Base-by-base conservation (phyloP, 2,113 vertebrate genomes). In the Seriola dumerili region DNA sequence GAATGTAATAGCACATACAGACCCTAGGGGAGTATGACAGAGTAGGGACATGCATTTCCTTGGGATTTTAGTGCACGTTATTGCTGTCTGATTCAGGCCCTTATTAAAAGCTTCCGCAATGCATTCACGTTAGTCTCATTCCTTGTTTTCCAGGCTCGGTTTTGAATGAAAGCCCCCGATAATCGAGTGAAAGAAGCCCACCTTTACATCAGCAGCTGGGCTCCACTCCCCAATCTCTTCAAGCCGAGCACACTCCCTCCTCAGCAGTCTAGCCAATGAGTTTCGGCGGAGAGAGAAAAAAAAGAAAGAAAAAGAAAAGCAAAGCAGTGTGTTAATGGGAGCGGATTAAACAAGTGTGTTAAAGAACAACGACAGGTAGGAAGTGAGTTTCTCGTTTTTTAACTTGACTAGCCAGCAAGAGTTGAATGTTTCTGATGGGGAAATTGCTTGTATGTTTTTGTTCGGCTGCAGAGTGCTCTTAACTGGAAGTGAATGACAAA, bases 361-460 rank as follows among this genome's bases (percentile, higher is more conserved):
- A 71, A 61, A 85, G 78, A 84, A 65, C 81, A 65, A 68, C 83
- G 70, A 78, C 84, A 94, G 94, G 93, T 95, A 93, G 89, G 94
- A 74, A 76, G 48, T 52, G 73, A 85, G 64, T 74, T 82, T 72
- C 4, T 66, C 13, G 2, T 23, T 34, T 21, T 62, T 64, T 25
- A 63, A 83, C 55, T 72, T 44, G 8, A 16, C 36, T 0, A 29
- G 3, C 23, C 8, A 2, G 19, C 11, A 5, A 2, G 29, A 74
- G 38, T 57, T 86, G 16, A 0, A 48, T 63, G 29, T 23, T 65
- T 36, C 23, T 63, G 10, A 55, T 5, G 23, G 34, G 16, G 13
- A 29, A 13, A 32, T 44, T 46, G 9, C 23, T 16, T 34, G 40
- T 29, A 23, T 46, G 10, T 46, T 36, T 46, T 32, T 62, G 14